A percentile compares a stretch with the other conserved stretches of the same genome.
Conservation (phyloP, 2,888 invertebrate species). For the Andrena bucephala region DNA sequence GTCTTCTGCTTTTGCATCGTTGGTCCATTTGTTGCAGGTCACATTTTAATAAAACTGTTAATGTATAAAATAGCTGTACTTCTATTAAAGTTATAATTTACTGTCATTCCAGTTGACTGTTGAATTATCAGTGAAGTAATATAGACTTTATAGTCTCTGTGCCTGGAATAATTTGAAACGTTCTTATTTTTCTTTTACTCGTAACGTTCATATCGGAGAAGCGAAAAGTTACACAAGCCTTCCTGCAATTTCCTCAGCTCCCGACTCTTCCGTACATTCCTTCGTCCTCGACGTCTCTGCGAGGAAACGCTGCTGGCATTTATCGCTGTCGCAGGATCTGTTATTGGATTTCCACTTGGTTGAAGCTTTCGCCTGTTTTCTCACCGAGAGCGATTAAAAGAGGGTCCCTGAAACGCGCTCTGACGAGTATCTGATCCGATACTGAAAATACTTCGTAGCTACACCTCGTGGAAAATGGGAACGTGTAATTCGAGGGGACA, state of each 20-base stretch:
- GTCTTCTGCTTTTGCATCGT: too few species aligned
- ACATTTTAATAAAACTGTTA: too few species aligned
- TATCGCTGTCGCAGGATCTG: slow-evolving; percentile 56
- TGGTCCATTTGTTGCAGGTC: too few species aligned
- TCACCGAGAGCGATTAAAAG: slow-evolving; percentile 59
- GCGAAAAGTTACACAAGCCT: background rate
- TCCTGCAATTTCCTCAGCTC: background rate
- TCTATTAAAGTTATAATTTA: too few species aligned
- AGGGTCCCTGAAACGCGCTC: slow-evolving; percentile 53
- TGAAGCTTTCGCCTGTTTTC: slow-evolving; percentile 62
- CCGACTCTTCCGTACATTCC: background rate
- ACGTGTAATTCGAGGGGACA: slow-evolving; percentile 37
- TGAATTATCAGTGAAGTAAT: too few species aligned
- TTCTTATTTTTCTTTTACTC: background rate
- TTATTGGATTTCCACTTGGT: slow-evolving; percentile 75
- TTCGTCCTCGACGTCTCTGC: background rate
- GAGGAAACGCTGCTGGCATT: slow-evolving; percentile 32
- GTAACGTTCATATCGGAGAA: background rate
- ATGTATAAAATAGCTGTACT: too few species aligned
- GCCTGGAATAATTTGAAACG: too few species aligned
- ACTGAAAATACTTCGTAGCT: slow-evolving; percentile 42
- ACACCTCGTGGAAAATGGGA: slow-evolving; percentile 32
- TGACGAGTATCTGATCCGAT: slow-evolving; percentile 62
- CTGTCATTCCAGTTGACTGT: too few species aligned
- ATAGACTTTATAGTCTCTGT: too few species aligned